phyloP scores from a whole-genome alignment of 2,888 invertebrate genomes.

The Rhingia rostrata region DNA sequence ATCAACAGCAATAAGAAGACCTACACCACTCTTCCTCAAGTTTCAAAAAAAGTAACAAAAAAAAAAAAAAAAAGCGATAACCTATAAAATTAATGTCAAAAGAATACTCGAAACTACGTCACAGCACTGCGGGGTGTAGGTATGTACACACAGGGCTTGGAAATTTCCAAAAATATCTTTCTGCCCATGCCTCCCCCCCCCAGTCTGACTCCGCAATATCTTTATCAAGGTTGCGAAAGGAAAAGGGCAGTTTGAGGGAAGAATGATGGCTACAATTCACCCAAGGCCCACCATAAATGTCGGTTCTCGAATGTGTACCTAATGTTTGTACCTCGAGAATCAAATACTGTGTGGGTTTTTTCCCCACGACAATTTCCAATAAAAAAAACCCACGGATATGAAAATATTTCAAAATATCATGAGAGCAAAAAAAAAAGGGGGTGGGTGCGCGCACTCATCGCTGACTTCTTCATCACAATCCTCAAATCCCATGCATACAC shows the following conservation, averaged over 20 bases:
- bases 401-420: neutral
- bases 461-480: constrained; percentile 37
- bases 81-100: constrained; percentile 63
- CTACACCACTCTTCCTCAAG: neutral
- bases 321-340: neutral
- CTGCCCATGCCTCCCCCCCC: neutral
- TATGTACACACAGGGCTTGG: constrained; percentile 52
- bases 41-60: neutral
- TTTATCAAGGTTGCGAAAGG: constrained; percentile 52
- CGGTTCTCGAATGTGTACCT: constrained; percentile 13
- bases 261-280: neutral
- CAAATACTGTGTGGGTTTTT: constrained; percentile 29
- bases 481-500: constrained; percentile 33
- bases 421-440: constrained; percentile 52
- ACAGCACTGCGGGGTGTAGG: constrained; percentile 27
- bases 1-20: neutral
- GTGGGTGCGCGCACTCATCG: constrained; percentile 61
- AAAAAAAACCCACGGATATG: constrained; percentile 26
- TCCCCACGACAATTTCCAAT: constrained; percentile 1
- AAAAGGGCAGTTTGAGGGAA: constrained; percentile 2
- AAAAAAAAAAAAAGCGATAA: constrained; percentile 29
- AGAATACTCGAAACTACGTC: constrained; percentile 61
- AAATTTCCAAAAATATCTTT: constrained; percentile 65
- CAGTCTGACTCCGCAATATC: neutral
- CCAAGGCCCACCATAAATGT: constrained; percentile 24